These are phyloP conservation scores for Rhabdomys pumilio DNA, from an alignment of 2,797 vertebrate species.

Conservation along the genomic window DNA sequence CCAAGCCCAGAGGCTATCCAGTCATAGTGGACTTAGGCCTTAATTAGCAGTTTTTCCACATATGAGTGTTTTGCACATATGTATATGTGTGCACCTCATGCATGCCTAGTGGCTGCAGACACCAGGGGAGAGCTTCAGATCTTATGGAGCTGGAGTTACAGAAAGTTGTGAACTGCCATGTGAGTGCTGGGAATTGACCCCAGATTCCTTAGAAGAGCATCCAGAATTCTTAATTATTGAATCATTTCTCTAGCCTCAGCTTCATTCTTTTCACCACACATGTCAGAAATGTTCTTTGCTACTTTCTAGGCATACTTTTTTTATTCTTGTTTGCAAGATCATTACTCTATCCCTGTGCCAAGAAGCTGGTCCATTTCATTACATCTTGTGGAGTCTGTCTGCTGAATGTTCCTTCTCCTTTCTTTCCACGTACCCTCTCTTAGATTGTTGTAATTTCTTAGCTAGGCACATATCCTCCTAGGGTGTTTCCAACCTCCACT, in stretches of 20 bases:
- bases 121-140: background rate
- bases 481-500: background rate
- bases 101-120: background rate
- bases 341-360: background rate
- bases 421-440: background rate
- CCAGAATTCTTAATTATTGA: background rate
- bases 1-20: background rate
- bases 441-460: background rate
- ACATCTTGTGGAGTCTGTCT: background rate
- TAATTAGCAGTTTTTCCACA: background rate
- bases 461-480: background rate
- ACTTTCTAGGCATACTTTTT: background rate
- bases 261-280: background rate
- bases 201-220: no score
- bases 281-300: slow-evolving; percentile 11
- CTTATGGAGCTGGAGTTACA: background rate
- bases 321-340: slow-evolving; percentile 15
- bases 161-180: background rate
- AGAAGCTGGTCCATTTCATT: slow-evolving; percentile 18
- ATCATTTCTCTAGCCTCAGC: background rate
- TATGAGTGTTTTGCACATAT: background rate
- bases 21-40: background rate
- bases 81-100: background rate
- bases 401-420: background rate
- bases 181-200: background rate